Evolutionary conservation across 1,140 invertebrate genomes (phyloP).

Genomic region (Drosophila pseudoobscura): DNA sequence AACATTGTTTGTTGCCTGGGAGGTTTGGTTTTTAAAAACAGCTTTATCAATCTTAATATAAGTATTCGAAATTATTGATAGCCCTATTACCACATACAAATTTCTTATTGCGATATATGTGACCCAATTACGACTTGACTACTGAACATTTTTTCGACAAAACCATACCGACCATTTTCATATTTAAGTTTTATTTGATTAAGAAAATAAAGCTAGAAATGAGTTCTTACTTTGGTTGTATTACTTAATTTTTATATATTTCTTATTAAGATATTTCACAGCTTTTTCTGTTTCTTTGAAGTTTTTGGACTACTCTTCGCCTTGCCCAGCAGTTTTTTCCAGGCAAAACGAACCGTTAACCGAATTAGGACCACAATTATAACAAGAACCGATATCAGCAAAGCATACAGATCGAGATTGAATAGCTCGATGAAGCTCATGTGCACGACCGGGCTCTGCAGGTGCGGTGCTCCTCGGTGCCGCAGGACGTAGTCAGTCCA

Average conservation of each 20-base stretch:
- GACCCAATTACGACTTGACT: too few species aligned
- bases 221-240: background rate
- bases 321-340: slow-evolving; percentile 8
- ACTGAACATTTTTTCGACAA: too few species aligned
- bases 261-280: background rate
- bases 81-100: too few species aligned
- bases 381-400: slow-evolving; percentile 29
- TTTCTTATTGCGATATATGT: too few species aligned
- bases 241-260: background rate
- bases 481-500: slow-evolving; percentile 84
- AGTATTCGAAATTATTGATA: too few species aligned
- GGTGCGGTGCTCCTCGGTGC: slow-evolving; percentile 82
- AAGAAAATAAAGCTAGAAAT: too few species aligned
- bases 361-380: slow-evolving; percentile 3
- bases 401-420: slow-evolving; percentile 66
- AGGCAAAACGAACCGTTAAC: slow-evolving; percentile 13
- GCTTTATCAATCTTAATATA: too few species aligned
- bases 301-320: background rate
- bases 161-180: too few species aligned
- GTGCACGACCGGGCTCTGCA: slow-evolving; percentile 69
- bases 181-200: too few species aligned
- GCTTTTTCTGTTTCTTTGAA: slow-evolving; percentile 21
- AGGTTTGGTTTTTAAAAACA: too few species aligned
- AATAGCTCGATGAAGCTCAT: slow-evolving; percentile 60
- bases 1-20: too few species aligned